Conservation (phyloP, 2,888 invertebrate species). For the Phania funesta region DNA sequence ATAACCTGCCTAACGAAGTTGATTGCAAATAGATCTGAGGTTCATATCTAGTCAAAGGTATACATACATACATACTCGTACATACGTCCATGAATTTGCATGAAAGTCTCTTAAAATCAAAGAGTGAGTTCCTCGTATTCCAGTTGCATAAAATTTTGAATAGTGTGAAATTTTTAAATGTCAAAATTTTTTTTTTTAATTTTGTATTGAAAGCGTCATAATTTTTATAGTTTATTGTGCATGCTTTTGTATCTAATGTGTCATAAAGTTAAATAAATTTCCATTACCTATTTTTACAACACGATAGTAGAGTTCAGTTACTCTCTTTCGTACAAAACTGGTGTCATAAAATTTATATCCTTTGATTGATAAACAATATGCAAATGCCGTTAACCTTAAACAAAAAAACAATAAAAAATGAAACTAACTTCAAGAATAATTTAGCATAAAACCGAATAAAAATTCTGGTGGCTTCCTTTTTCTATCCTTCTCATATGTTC, state of each 20-base stretch:
- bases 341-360: conserved; percentile 54
- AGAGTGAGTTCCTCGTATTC: too few relatives aligned
- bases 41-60: too few relatives aligned
- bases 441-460: conserved; percentile 29
- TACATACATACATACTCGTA: too few relatives aligned
- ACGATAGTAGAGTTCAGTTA: background rate
- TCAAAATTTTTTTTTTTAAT: background rate
- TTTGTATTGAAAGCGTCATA: conserved; percentile 13
- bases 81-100: too few relatives aligned
- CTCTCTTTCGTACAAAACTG: conserved; percentile 22
- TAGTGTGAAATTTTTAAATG: background rate
- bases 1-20: too few relatives aligned
- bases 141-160: too few relatives aligned
- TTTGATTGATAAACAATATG: conserved; percentile 68
- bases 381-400: conserved; percentile 59
- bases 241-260: conserved; percentile 36
- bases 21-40: too few relatives aligned
- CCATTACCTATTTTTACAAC: background rate
- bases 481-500: background rate
- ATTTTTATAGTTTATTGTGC: conserved; percentile 16
- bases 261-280: conserved; percentile 43
- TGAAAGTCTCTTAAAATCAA: too few relatives aligned
- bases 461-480: background rate
- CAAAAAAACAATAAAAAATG: background rate
- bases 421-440: conserved; percentile 9